Evolutionary conservation across 1,140 invertebrate genomes (phyloP), one percentile per base, ranked within the genome.

Genomic region (Lycorma delicatula): DNA sequence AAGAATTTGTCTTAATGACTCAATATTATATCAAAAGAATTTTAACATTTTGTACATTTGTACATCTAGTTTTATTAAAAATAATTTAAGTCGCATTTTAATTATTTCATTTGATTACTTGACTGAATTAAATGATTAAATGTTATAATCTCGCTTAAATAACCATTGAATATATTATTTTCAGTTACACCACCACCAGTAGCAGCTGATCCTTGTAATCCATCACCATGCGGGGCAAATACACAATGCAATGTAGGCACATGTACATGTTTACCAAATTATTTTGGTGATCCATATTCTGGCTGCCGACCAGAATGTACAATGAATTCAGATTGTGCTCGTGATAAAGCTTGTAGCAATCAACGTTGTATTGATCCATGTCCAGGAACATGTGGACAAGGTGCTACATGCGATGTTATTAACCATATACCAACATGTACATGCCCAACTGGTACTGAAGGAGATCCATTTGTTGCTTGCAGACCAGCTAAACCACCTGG

Each of bases 291-390:
- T 62, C 84, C 87, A 49, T 77, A 76, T 51, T 63, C 62, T 0
- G 73, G 71, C 18, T 92, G 90, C 70, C 73, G 86, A 60, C 89
- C 89, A 13, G 88, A 92, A 71, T 93, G 89, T 70, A 83, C 88
- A 0, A 79, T 88, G 65, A 92, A 89, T 68, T 82, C 86, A 1
- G 89, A 93, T 58, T 93, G 89, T 69, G 74, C 85, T 2, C 76
- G 81, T 79, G 81, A 84, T 66, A 77, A 80, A 60, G 85, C 87
- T 1, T 91, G 88, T 65, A 81, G 88, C 52, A 83, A 82, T 56
- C 83, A 86, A 63, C 85, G 83, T 67, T 91, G 88, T 65, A 77
- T 78, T 49, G 84, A 89, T 75, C 86, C 87, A 9, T 91, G 87
- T 66, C 80, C 81, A 18, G 87, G 86, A 50, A 86, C 85, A 1